These are phyloP conservation scores for Drosophila nr. fundita DNA, from an alignment of 2,888 invertebrate genomes.

Conservation along the genomic window DNA sequence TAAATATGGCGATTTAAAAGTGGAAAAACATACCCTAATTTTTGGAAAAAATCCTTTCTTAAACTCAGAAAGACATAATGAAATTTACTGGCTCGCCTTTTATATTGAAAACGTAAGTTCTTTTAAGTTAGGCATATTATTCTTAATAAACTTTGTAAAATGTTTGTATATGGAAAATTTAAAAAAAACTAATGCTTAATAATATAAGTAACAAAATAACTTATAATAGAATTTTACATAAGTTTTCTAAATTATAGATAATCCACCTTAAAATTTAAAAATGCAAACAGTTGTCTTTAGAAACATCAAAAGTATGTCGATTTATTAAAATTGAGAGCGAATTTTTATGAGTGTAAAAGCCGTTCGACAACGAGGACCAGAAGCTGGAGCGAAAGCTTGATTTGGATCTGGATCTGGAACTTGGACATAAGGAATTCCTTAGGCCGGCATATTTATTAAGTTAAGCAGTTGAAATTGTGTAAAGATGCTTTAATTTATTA, in stretches of 20 bases:
- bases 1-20: no score
- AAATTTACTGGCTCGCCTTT: background rate
- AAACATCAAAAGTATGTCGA: background rate
- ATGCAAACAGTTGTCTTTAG: background rate
- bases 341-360: background rate
- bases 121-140: background rate
- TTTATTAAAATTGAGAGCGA: background rate
- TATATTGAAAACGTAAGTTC: background rate
- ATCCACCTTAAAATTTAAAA: background rate
- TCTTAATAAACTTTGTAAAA: no score
- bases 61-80: background rate
- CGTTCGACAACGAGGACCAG: background rate
- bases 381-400: slow-evolving; percentile 1
- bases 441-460: slow-evolving; percentile 72
- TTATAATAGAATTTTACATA: background rate
- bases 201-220: background rate
- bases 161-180: background rate
- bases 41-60: no score
- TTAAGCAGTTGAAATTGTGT: slow-evolving; percentile 71
- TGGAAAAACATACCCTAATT: no score
- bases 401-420: background rate
- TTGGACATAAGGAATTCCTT: background rate
- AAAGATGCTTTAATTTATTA: slow-evolving; percentile 74
- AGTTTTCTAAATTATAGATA: background rate
- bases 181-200: background rate